Evolutionary conservation across 2,888 invertebrate species (phyloP).

Genomic region (Hypena proboscidalis): DNA sequence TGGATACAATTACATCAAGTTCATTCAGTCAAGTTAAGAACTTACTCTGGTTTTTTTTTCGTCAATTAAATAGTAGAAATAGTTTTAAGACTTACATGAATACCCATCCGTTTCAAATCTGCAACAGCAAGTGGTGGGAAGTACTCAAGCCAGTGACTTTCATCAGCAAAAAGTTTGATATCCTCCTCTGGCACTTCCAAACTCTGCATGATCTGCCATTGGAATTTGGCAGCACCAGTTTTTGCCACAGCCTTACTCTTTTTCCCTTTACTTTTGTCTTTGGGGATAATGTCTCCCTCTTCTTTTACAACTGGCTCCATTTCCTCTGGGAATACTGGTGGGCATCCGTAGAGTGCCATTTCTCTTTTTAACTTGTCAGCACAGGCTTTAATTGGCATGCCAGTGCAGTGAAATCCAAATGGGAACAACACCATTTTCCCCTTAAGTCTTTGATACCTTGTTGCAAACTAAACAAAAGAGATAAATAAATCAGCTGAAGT

Average conservation of each 20-base stretch:
- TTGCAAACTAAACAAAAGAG: conserved; percentile 89
- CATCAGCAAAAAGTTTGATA: conserved; percentile 96
- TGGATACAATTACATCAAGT: too few relatives aligned
- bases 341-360: conserved; percentile 95
- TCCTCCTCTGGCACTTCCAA: conserved; percentile 96
- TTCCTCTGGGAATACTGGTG: conserved; percentile 94
- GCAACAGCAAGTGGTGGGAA: conserved; percentile 96
- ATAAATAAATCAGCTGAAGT: neutral
- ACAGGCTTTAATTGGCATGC: conserved; percentile 99
- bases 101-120: conserved; percentile 95
- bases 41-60: too few relatives aligned
- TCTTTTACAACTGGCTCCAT: conserved; percentile 77
- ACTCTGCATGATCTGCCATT: conserved; percentile 99
- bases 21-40: too few relatives aligned
- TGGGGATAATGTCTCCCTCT: conserved; percentile 86
- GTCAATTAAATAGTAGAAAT: too few relatives aligned
- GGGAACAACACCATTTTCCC: conserved; percentile 97
- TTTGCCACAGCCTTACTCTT: conserved; percentile 98
- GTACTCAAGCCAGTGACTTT: conserved; percentile 97
- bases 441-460: conserved; percentile 95
- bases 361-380: conserved; percentile 98
- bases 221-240: conserved; percentile 94
- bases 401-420: conserved; percentile 99
- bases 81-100: conserved; percentile 93
- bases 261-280: conserved; percentile 92